These are phyloP conservation scores for Eupelmus urozonus DNA, from an alignment of 2,888 invertebrate species.

Conservation along the genomic window DNA sequence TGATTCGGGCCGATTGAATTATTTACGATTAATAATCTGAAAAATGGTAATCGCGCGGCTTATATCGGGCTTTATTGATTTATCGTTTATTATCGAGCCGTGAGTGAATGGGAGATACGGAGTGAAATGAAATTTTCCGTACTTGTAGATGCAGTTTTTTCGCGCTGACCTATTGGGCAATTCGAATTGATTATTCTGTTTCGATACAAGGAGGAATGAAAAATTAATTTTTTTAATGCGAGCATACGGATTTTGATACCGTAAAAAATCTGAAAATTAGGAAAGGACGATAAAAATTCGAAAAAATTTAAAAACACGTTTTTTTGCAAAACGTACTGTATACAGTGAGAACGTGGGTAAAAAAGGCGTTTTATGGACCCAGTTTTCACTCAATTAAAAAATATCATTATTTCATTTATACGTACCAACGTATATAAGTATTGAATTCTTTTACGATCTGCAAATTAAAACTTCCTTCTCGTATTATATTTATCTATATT, in stretches of 20 bases:
- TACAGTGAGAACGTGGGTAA: neutral
- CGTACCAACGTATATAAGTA: neutral
- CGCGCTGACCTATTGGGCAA: neutral
- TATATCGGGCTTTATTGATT: constrained; percentile 18
- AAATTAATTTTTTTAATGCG: neutral
- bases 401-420: neutral
- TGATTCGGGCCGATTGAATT: constrained; percentile 38
- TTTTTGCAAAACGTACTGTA: too few relatives aligned
- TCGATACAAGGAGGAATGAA: neutral
- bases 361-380: neutral
- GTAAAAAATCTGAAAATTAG: too few relatives aligned
- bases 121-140: neutral
- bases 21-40: constrained; percentile 31
- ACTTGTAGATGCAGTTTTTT: neutral
- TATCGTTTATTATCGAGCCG: neutral
- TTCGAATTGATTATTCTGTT: constrained; percentile 13
- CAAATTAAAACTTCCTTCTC: neutral
- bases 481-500: constrained; percentile 12
- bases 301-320: constrained; percentile 5
- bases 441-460: neutral
- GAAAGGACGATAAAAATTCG: neutral
- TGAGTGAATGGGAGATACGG: neutral
- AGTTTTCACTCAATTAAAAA: constrained; percentile 19
- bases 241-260: too few relatives aligned
- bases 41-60: constrained; percentile 28